These are phyloP conservation scores for Tetramorium bicarinatum DNA, from an alignment of 2,888 invertebrate genomes.

Conservation along the genomic window DNA sequence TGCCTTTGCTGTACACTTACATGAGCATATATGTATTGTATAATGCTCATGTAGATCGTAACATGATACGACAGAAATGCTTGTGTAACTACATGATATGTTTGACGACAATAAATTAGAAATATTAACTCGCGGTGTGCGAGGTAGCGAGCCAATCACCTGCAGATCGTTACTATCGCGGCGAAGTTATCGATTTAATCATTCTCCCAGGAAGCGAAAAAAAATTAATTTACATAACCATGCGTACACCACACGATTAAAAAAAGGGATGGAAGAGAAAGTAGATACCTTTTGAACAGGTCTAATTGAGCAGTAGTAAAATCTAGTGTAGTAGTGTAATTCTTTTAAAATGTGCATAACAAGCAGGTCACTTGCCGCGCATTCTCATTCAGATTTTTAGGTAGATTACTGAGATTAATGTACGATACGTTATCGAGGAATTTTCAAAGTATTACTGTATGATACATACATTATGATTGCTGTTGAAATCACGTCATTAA, in stretches of 20 bases:
- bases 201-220: not conserved
- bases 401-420: slow-evolving; percentile 28
- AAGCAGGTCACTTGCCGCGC: not conserved
- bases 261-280: slow-evolving; percentile 29
- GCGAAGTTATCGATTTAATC: slow-evolving; percentile 36
- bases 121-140: slow-evolving; percentile 26
- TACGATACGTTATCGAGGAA: not conserved
- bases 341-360: not conserved
- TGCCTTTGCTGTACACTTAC: not conserved
- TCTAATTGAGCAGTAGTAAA: not conserved
- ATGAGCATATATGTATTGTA: not conserved
- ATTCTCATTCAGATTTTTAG: slow-evolving; percentile 15
- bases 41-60: slow-evolving; percentile 31
- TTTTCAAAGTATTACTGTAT: not conserved
- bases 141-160: not conserved
- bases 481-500: not conserved
- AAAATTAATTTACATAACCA: slow-evolving; percentile 4
- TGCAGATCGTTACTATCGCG: slow-evolving; percentile 1
- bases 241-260: not conserved
- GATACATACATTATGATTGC: not conserved
- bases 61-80: slow-evolving; percentile 54
- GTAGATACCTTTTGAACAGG: slow-evolving; percentile 11
- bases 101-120: slow-evolving; percentile 51
- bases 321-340: not conserved
- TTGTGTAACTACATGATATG: slow-evolving; percentile 49